Conservation (phyloP, 1,140 invertebrate species). For the Magallana gigas region DNA sequence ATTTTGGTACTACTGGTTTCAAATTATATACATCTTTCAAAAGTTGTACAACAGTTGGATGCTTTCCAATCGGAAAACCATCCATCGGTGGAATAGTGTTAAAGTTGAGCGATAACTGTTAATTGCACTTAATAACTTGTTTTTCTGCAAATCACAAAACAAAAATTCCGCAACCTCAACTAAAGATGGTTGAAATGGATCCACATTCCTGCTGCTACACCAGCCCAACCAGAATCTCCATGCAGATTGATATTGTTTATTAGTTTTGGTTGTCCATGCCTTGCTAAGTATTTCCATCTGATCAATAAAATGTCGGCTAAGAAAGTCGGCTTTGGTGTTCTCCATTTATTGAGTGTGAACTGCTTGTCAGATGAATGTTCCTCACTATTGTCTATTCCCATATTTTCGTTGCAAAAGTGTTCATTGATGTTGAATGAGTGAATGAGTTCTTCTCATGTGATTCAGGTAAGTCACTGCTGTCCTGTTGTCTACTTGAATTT, state of each 20-base stretch:
- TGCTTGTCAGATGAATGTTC: slow-evolving; percentile 39
- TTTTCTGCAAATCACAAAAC: not conserved
- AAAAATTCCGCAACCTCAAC: not conserved
- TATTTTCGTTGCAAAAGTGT: slow-evolving; percentile 40
- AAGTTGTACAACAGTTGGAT: not conserved
- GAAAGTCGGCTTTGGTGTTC: not conserved
- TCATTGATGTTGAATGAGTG: not conserved
- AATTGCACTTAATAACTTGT: not conserved
- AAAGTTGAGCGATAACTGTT: not conserved
- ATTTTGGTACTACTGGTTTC: not conserved
- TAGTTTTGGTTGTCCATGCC: not conserved
- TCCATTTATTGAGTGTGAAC: slow-evolving; percentile 2
- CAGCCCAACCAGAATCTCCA: not conserved
- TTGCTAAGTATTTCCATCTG: not conserved
- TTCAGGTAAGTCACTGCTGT: slow-evolving; percentile 54
- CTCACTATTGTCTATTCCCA: slow-evolving; percentile 50
- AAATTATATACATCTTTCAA: not conserved
- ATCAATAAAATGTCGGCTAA: not conserved
- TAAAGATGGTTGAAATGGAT: not conserved
- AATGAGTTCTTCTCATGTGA: slow-evolving; percentile 44
- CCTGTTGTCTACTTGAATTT: slow-evolving; percentile 50
- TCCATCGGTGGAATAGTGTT: not conserved
- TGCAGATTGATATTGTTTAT: not conserved
- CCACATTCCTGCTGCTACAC: not conserved
- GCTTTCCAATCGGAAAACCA: not conserved